Evolutionary conservation across 37 sponge, comb jelly and placozoan species (phyloP), one percentile per base, ranked within the genome.

Genomic region (Theonella swinhoei): DNA sequence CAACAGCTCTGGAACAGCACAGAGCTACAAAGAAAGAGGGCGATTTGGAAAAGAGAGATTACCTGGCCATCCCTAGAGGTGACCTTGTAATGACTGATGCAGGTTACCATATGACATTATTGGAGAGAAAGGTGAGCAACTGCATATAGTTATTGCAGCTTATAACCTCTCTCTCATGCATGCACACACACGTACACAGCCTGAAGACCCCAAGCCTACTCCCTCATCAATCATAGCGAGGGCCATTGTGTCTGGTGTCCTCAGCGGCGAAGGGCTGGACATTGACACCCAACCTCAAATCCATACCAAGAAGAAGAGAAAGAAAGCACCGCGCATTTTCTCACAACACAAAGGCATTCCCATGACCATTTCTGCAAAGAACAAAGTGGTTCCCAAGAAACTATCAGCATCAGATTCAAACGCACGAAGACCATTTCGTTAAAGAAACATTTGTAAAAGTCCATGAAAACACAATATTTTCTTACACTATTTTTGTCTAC

Each of bases 211-310:
- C 54, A 47, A 47, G 54, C 62, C 82, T 41, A 42, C 86, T 0
- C 54, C 91, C 30, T 78, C 43, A 26, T 87, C 81, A 24, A 83
- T 91, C 25, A 81, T 91, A 47, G 74, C 77, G 2, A 60, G 64
- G 23, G 91, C 91, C 5, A 72, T 91, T 23, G 80, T 78, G 28
- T 60, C 26, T 23, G 91, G 91, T 1, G 36, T 91, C 60, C 71
- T 91, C 19, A 64, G 54, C 47, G 78, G 78, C 22, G 80, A 79
- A 14, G 89, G 81, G 0, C 39, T 80, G 22, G 54, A 78, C 4
- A 58, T 75, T 24, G 23, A n/a, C 34, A 4, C 38, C 38, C 40
- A 2, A 35, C 24, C 19, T 22, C 33, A 33, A 65, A 41, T 38
- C 76, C 20, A 26, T 9, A 62, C 66, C 29, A 83, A 83, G 75